Evolutionary conservation across 2,797 vertebrate genomes (phyloP), one percentile per base, ranked within the genome.

Genomic region (Carcharodon carcharias): DNA sequence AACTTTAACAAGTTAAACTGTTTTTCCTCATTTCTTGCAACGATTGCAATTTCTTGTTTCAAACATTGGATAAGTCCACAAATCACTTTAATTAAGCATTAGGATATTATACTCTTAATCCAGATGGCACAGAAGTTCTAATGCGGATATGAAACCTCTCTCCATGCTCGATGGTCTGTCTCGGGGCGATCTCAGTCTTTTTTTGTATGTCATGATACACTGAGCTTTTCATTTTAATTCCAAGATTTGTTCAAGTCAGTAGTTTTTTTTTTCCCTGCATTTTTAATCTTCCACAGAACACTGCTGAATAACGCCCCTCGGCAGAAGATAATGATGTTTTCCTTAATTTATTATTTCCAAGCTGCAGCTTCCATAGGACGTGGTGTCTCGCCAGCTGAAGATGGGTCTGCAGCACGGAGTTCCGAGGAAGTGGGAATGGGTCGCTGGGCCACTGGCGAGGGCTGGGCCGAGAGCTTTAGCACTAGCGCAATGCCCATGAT

Each of bases 241-340:
- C 96, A 93, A 96, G 96, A 91, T 98, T 98, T 98, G 97, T 98
- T 98, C 97, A 98, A 97, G 97, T 97, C 96, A 80, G 96, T 97
- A 77, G 71, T 97, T 67, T 11, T 26, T 45, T 40, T 26, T 45
- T 35, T 45, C 23, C 97, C 97, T 98, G 97, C 97, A 97, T 98
- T 98, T 98, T 98, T 98, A 98, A 98, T 98, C 97, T 98, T 97
- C 96, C 97, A 97, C 97, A 97, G 98, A 98, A 98, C 97, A 98
- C 97, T 98, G 96, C 97, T 98, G 97, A 98, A 98, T 98, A 98
- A 98, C 98, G 97, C 98, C 98, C 98, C 96, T 97, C 98, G 98
- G 98, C 98, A 97, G 98, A 96, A 98, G 98, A 98, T 98, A 98
- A 98, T 98, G 98, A 98, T 97, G 98, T 98, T 98, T 98, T 98